Evolutionary conservation across 2,888 invertebrate genomes (phyloP).

Genomic region (Drosophila buzzatii): DNA sequence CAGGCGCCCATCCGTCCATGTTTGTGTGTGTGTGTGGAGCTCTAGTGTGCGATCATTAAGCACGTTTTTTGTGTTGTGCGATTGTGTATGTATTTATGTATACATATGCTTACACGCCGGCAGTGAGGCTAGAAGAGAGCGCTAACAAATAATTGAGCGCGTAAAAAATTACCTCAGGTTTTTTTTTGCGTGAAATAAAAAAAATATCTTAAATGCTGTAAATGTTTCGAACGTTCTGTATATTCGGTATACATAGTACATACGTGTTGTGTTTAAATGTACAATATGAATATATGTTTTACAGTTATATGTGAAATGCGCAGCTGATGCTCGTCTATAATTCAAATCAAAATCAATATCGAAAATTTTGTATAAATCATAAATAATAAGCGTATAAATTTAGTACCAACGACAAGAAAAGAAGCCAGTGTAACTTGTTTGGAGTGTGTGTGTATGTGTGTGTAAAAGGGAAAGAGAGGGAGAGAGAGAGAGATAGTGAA

Average conservation of each 20-base stretch:
- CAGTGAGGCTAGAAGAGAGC: constrained; percentile 34
- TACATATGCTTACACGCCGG: constrained; percentile 35
- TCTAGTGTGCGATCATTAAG: constrained; percentile 60
- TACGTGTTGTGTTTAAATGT: constrained; percentile 7
- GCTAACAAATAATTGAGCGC: constrained; percentile 45
- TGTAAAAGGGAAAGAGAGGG: no score
- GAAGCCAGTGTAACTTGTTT: constrained; percentile 61
- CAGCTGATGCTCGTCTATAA: constrained; percentile 49
- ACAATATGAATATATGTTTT: background rate
- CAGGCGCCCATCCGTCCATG: constrained; percentile 43
- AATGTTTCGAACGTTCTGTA: constrained; percentile 34
- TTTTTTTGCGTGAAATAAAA: constrained; percentile 30
- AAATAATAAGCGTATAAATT: constrained; percentile 45
- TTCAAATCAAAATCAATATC: constrained; percentile 67
- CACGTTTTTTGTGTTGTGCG: constrained; percentile 57
- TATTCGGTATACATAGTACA: constrained; percentile 11
- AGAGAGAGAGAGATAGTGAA: background rate
- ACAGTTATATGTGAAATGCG: constrained; percentile 36
- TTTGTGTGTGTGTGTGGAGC: constrained; percentile 35
- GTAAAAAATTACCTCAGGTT: constrained; percentile 36
- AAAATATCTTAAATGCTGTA: constrained; percentile 26
- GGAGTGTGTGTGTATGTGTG: constrained; percentile 15
- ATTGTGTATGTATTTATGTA: constrained; percentile 26
- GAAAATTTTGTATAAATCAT: constrained; percentile 63
- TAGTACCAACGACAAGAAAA: constrained; percentile 37